Evolutionary conservation across 2,888 invertebrate genomes (phyloP).

Genomic region (Xestoiulus laeticollis): DNA sequence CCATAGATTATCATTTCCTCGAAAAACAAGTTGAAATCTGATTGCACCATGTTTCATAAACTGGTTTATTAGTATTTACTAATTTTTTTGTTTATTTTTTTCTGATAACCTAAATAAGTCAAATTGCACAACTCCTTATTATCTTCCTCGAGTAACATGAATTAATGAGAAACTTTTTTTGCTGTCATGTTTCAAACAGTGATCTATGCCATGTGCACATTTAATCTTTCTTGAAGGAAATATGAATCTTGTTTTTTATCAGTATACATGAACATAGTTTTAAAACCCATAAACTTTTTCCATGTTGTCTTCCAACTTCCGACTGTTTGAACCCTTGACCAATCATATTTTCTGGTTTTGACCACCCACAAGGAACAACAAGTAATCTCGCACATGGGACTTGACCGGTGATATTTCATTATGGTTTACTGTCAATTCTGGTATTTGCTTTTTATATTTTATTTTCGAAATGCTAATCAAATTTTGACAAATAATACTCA

Average conservation of each 20-base stretch:
- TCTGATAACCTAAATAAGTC: conserved; percentile 39
- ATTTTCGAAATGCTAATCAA: too few relatives aligned
- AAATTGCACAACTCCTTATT: conserved; percentile 22
- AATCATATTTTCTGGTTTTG: neutral
- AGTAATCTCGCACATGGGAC: neutral
- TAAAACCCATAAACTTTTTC: conserved; percentile 19
- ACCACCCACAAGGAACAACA: neutral
- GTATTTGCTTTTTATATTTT: too few relatives aligned
- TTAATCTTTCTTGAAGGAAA: conserved; percentile 17
- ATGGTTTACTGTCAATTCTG: too few relatives aligned
- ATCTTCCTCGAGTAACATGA: conserved; percentile 31
- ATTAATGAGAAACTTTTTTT: neutral
- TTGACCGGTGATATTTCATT: too few relatives aligned
- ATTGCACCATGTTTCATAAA: neutral
- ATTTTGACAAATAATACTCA: too few relatives aligned
- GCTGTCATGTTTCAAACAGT: neutral
- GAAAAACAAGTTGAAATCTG: conserved; percentile 3
- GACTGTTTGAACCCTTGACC: neutral
- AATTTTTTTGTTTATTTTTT: conserved; percentile 9
- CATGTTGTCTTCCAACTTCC: neutral
- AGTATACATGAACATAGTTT: neutral
- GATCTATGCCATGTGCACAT: conserved; percentile 10
- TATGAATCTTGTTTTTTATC: conserved; percentile 24
- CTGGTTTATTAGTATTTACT: conserved; percentile 18
- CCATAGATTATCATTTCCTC: neutral